These are phyloP conservation scores for Ammodytes dubius DNA, from an alignment of 2,113 vertebrate genomes.

Conservation along the genomic window DNA sequence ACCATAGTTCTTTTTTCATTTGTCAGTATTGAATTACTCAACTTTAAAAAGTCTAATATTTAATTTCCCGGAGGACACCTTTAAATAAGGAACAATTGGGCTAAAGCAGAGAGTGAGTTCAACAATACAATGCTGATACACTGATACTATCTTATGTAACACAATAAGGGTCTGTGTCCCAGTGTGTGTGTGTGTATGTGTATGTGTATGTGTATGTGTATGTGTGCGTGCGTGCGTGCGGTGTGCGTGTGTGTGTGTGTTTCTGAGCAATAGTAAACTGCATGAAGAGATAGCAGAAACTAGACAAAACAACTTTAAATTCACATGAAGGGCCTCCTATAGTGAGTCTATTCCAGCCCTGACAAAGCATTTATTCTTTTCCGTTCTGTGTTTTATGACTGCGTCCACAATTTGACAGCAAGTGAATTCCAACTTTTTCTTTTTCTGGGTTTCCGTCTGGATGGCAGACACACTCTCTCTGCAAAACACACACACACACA, in stretches of 20 bases:
- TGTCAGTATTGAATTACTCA: not conserved
- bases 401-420: slow-evolving; percentile 31
- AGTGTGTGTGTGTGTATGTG: slow-evolving; percentile 8
- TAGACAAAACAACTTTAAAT: slow-evolving; percentile 1
- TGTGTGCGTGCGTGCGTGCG: slow-evolving; percentile 4
- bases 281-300: slow-evolving; percentile 24
- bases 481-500: slow-evolving; percentile 26
- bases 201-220: not conserved
- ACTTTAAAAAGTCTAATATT: not conserved
- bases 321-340: not conserved
- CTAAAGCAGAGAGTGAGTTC: slow-evolving; percentile 16
- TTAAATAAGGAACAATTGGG: slow-evolving; percentile 13
- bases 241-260: slow-evolving; percentile 3
- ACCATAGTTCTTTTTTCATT: not conserved
- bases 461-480: slow-evolving; percentile 29
- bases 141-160: slow-evolving; percentile 47
- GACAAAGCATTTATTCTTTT: slow-evolving; percentile 10
- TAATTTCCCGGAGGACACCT: slow-evolving; percentile 7
- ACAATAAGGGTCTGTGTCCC: slow-evolving; percentile 19
- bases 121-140: slow-evolving; percentile 3
- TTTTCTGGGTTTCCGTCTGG: slow-evolving; percentile 20
- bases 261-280: slow-evolving; percentile 38
- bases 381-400: slow-evolving; percentile 21
- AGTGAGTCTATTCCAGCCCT: slow-evolving; percentile 1
- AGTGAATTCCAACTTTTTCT: not conserved